These are phyloP conservation scores for Pteropus alecto DNA, from an alignment of 2,113 vertebrate genomes.

Conservation along the genomic window DNA sequence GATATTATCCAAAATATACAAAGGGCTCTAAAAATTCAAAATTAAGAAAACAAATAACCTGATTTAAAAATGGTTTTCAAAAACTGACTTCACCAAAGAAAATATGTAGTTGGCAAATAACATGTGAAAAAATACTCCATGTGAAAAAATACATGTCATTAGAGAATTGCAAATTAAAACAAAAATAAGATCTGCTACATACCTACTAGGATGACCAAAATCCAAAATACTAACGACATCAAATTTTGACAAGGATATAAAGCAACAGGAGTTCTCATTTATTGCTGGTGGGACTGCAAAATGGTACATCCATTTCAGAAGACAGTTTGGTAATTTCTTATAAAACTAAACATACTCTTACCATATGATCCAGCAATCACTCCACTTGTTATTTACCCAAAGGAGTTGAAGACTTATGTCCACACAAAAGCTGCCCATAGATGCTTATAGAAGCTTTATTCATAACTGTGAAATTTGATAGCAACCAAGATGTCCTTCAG, in stretches of 20 bases:
- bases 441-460: not conserved
- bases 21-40: not conserved
- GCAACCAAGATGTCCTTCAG: not conserved
- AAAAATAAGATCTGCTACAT: not conserved
- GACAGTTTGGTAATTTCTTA: not conserved
- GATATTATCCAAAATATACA: not conserved
- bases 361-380: not conserved
- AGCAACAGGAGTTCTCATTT: not conserved
- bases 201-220: not conserved
- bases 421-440: not conserved
- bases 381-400: not conserved
- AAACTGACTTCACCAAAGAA: not conserved
- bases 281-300: not conserved
- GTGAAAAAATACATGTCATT: not conserved
- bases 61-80: not conserved
- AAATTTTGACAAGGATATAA: not conserved
- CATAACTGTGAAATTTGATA: not conserved
- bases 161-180: not conserved
- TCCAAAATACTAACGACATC: not conserved
- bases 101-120: not conserved
- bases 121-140: not conserved
- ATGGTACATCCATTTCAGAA: not conserved
- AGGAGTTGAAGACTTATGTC: not conserved
- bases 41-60: not conserved
- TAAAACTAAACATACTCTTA: not conserved